These are phyloP conservation scores for Adineta ricciae DNA, from an alignment of 2,888 invertebrate genomes.

Conservation along the genomic window DNA sequence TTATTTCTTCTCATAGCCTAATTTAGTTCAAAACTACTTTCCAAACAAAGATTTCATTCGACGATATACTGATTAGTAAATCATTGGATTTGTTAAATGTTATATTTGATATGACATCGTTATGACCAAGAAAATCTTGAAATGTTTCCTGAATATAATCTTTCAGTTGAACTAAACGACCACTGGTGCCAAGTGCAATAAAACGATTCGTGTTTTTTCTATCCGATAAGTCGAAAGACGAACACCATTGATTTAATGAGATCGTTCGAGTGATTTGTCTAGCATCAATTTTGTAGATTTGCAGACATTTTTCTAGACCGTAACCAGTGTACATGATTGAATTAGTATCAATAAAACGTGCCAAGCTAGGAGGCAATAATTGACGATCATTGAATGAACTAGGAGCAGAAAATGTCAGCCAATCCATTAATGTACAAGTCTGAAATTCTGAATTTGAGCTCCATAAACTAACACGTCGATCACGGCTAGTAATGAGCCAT, in stretches of 20 bases:
- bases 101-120: slow-evolving; percentile 42
- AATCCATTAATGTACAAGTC: slow-evolving; percentile 48
- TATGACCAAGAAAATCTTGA: slow-evolving; percentile 48
- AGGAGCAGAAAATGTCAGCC: slow-evolving; percentile 39
- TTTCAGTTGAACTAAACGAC: slow-evolving; percentile 45
- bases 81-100: slow-evolving; percentile 44
- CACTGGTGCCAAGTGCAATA: slow-evolving; percentile 36
- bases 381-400: neutral
- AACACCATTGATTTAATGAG: slow-evolving; percentile 45
- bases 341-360: slow-evolving; percentile 24
- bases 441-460: slow-evolving; percentile 48
- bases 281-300: slow-evolving; percentile 25
- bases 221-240: slow-evolving; percentile 41
- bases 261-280: slow-evolving; percentile 43
- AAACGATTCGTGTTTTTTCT: neutral
- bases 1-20: too few species aligned
- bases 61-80: slow-evolving; percentile 41
- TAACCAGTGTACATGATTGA: slow-evolving; percentile 21
- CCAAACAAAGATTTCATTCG: slow-evolving; percentile 44
- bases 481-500: slow-evolving; percentile 41
- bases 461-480: slow-evolving; percentile 49
- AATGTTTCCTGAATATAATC: slow-evolving; percentile 49
- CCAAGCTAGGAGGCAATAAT: slow-evolving; percentile 16
- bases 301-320: slow-evolving; percentile 2
- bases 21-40: slow-evolving; percentile 31